A percentile compares a stretch with the other conserved stretches of the same genome.
These are phyloP conservation scores for Antedon bifida DNA, from an alignment of 35 echinoderm and acorn worm species.

Conservation along the genomic window DNA sequence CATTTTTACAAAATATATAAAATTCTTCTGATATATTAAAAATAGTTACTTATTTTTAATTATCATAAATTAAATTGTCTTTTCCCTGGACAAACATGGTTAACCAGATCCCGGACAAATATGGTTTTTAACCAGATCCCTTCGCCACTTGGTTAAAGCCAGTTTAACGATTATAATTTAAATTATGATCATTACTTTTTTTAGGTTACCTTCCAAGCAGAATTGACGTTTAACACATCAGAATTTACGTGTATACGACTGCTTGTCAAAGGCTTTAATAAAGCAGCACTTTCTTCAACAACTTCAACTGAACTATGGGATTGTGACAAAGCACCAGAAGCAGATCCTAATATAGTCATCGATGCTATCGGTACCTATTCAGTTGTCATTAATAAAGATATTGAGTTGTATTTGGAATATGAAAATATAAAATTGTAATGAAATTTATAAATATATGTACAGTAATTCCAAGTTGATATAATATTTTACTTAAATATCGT, in stretches of 20 bases:
- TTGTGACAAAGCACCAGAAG: background rate
- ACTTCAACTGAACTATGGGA: slow-evolving; percentile 1
- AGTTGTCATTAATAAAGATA: background rate
- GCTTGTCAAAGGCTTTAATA: slow-evolving; percentile 12
- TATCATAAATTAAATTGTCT: background rate
- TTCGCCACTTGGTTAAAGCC: background rate
- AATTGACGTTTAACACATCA: background rate
- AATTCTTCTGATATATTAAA: too few relatives aligned
- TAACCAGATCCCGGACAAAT: background rate
- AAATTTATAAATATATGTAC: background rate
- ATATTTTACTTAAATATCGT: background rate
- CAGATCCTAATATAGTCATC: slow-evolving; percentile 15
- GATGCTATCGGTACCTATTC: slow-evolving; percentile 10
- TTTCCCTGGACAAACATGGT: background rate
- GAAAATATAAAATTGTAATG: background rate
- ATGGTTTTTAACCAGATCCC: background rate
- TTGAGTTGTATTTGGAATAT: background rate
- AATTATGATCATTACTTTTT: background rate
- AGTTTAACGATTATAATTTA: background rate
- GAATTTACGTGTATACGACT: background rate
- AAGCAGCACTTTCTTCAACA: slow-evolving; percentile 20
- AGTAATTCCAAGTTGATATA: background rate
- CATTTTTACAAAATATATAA: too few relatives aligned
- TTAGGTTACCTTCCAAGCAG: background rate
- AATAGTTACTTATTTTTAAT: too few relatives aligned